These are phyloP conservation scores for Arctia plantaginis DNA, from an alignment of 2,888 invertebrate species.

Conservation along the genomic window DNA sequence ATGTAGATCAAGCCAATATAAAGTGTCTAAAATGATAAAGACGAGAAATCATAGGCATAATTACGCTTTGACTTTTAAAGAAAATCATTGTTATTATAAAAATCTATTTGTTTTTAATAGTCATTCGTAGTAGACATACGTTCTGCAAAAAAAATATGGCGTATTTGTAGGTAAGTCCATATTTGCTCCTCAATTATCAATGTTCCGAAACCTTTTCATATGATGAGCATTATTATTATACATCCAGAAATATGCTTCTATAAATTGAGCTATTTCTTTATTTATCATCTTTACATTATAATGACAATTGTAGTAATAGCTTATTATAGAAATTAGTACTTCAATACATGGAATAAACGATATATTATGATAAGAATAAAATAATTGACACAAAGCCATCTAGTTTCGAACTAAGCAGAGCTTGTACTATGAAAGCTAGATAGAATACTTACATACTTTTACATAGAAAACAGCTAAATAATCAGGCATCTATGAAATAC, in stretches of 20 bases:
- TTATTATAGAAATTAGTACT: background rate
- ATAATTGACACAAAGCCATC: background rate
- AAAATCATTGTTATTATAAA: background rate
- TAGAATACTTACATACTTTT: too few relatives aligned
- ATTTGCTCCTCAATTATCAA: background rate
- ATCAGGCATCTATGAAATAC: background rate
- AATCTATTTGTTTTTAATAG: background rate
- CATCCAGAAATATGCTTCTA: background rate
- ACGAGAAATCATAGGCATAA: background rate
- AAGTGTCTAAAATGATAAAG: too few relatives aligned
- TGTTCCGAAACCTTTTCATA: background rate
- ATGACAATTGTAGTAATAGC: background rate
- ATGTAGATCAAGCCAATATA: too few relatives aligned
- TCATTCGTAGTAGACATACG: background rate
- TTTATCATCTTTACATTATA: background rate
- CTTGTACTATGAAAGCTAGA: too few relatives aligned
- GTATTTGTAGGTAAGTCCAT: background rate
- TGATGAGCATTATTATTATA: constrained; percentile 1
- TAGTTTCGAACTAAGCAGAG: too few relatives aligned
- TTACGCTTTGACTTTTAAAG: background rate
- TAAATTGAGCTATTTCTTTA: background rate
- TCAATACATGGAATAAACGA: background rate
- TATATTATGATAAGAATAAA: too few relatives aligned
- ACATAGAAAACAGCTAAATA: too few relatives aligned
- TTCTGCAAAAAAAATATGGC: background rate